phyloP scores from a whole-genome alignment of 37 sponge, comb jelly and placozoan genomes.

The Aplysina aerophoba region DNA sequence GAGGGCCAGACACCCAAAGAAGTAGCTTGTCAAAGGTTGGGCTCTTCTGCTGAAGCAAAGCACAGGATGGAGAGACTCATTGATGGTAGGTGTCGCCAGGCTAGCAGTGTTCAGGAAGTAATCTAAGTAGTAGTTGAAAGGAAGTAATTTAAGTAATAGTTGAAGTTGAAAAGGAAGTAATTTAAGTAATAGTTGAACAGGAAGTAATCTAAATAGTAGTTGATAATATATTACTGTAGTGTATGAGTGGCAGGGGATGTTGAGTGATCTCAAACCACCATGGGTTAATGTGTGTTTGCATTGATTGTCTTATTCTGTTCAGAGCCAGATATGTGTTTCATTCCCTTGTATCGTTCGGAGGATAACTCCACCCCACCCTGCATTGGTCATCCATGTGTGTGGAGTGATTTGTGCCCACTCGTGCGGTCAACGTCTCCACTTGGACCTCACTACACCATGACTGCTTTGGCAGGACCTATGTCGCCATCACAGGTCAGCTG shows the following conservation, averaged over 20 bases:
- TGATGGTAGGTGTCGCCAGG: constrained; percentile 33
- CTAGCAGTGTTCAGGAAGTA: no score
- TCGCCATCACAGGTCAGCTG: constrained; percentile 63
- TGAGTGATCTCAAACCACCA: no score
- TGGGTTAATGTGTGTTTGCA: no score
- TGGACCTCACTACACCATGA: constrained; percentile 11
- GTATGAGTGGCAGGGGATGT: no score
- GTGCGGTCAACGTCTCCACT: background rate
- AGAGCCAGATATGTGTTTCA: constrained; percentile 73
- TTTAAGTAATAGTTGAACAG: no score
- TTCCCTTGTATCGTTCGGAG: constrained; percentile 88
- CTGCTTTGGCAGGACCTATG: constrained; percentile 90
- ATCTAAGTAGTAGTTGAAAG: no score
- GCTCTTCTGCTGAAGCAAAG: constrained; percentile 6
- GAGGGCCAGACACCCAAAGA: constrained; percentile 47
- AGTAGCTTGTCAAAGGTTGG: constrained; percentile 35
- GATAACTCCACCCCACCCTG: constrained; percentile 88
- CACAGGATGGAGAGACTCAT: constrained; percentile 30
- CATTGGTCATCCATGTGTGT: constrained; percentile 66
- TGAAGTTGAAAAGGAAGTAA: no score
- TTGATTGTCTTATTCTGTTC: background rate
- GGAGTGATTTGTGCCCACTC: constrained; percentile 23
- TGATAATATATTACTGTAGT: no score
- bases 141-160: no score
- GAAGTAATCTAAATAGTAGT: no score